Evolutionary conservation across 2,797 vertebrate genomes (phyloP).

Genomic region (Brachymystax lenok): DNA sequence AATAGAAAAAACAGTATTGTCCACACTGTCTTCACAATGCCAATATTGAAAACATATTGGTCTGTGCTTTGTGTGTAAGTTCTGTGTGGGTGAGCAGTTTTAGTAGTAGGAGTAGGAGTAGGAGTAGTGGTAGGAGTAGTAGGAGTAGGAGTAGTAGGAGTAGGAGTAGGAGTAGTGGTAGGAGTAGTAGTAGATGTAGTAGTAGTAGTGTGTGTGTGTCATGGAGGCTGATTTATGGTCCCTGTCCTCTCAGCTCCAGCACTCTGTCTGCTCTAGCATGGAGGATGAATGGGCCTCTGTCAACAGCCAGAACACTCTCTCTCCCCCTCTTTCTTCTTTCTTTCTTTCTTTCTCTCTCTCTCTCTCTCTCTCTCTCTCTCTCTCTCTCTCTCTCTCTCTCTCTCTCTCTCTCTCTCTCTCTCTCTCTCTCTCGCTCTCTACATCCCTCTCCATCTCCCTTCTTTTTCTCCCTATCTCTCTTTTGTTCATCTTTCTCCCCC

Average conservation of each 20-base stretch:
- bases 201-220: constrained; percentile 47
- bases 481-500: not conserved
- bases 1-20: too few relatives aligned
- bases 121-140: too few relatives aligned
- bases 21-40: too few relatives aligned
- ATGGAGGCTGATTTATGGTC: constrained; percentile 87
- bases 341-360: too few relatives aligned
- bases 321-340: not conserved
- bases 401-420: not conserved
- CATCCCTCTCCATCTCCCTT: not conserved
- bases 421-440: not conserved
- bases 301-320: constrained; percentile 63
- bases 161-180: too few relatives aligned
- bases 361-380: not conserved
- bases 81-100: constrained; percentile 24
- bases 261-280: constrained; percentile 86
- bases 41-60: too few relatives aligned
- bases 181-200: too few relatives aligned
- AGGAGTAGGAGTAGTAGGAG: too few relatives aligned
- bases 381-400: not conserved
- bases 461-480: not conserved
- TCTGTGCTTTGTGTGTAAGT: too few relatives aligned
- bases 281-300: constrained; percentile 80
- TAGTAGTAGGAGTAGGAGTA: constrained; percentile 6
- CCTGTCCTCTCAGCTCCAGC: constrained; percentile 84